A percentile compares a stretch with the other conserved stretches of the same genome.
Evolutionary conservation across 92 coral and sea anemone species (phyloP).

Genomic region (Chrysogorgia sp.): DNA sequence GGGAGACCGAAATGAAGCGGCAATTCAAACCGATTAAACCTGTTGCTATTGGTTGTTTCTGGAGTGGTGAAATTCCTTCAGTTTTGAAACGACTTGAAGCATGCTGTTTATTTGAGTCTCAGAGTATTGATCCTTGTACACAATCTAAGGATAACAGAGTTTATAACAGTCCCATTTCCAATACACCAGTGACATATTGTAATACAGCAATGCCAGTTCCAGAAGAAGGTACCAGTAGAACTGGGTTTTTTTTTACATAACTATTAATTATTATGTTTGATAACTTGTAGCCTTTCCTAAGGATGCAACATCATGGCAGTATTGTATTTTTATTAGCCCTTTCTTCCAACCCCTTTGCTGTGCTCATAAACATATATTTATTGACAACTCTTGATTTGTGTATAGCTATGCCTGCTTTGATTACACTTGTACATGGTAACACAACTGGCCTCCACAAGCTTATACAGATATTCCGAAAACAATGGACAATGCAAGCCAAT

Average conservation of each 20-base stretch:
- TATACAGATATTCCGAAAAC: constrained; percentile 68
- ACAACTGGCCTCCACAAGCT: constrained; percentile 77
- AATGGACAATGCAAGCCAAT: constrained; percentile 79
- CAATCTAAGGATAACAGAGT: not conserved
- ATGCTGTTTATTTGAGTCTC: constrained; percentile 66
- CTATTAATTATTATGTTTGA: not conserved
- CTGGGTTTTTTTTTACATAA: not conserved
- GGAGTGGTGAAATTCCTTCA: constrained; percentile 69
- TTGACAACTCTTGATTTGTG: constrained; percentile 5
- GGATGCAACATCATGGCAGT: too few species aligned
- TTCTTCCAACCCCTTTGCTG: too few species aligned
- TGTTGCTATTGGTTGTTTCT: constrained; percentile 83
- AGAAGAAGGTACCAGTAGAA: constrained; percentile 73
- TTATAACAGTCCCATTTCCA: constrained; percentile 14
- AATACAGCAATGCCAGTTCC: constrained; percentile 86
- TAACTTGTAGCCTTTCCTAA: too few species aligned
- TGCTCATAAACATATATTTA: too few species aligned
- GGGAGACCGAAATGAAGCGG: constrained; percentile 92
- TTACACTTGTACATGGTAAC: constrained; percentile 80
- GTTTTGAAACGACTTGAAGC: constrained; percentile 82
- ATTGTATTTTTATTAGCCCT: not conserved
- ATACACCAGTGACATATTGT: constrained; percentile 9
- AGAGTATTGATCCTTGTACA: constrained; percentile 40
- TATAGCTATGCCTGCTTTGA: constrained; percentile 88
- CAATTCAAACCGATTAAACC: constrained; percentile 91